Evolutionary conservation across 2,888 invertebrate species (phyloP).

Genomic region (Lasioglossum morio): DNA sequence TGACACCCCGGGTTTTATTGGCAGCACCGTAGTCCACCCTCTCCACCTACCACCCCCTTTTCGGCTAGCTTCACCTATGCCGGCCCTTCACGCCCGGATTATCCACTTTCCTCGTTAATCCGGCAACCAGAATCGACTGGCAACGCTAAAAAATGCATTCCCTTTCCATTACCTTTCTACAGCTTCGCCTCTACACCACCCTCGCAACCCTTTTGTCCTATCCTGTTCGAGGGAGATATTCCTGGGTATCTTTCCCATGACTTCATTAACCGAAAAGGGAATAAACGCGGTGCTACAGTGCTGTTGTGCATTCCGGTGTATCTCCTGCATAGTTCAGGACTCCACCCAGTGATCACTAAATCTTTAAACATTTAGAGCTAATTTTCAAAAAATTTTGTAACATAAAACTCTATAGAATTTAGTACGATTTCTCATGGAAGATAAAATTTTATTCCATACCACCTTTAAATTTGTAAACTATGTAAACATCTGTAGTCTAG

Average conservation of each 20-base stretch:
- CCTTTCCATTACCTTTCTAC: slow-evolving; percentile 45
- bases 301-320: background rate
- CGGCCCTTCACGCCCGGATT: slow-evolving; percentile 72
- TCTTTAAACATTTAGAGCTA: too few relatives aligned
- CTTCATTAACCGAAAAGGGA: slow-evolving; percentile 2
- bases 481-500: too few relatives aligned
- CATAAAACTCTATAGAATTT: too few relatives aligned
- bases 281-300: background rate
- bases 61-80: slow-evolving; percentile 52
- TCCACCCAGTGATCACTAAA: too few relatives aligned
- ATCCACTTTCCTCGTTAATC: slow-evolving; percentile 79
- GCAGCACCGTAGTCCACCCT: slow-evolving; percentile 66
- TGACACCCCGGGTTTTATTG: slow-evolving; percentile 77
- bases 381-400: too few relatives aligned
- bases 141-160: slow-evolving; percentile 68
- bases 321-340: background rate
- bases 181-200: background rate
- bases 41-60: slow-evolving; percentile 27
- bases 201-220: background rate
- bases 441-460: too few relatives aligned
- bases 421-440: too few relatives aligned
- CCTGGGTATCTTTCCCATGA: background rate
- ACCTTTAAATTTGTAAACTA: too few relatives aligned
- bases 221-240: background rate
- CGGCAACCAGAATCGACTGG: slow-evolving; percentile 57